Conservation (phyloP, 23 tunicate genomes). For the Styela plicata region DNA sequence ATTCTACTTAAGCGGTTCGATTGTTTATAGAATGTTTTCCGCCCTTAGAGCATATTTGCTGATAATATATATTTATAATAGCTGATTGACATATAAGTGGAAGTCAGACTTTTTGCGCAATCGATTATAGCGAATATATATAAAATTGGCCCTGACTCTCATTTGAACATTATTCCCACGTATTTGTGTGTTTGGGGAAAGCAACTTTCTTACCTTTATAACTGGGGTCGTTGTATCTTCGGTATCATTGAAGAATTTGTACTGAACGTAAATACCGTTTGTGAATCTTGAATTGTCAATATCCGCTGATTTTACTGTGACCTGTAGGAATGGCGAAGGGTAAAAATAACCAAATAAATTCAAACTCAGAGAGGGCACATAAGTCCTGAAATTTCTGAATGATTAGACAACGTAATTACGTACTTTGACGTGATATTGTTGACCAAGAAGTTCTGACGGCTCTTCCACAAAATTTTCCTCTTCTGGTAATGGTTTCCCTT, state of each 20-base stretch:
- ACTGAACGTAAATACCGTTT: constrained; percentile 81
- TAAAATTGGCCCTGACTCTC: too few species aligned
- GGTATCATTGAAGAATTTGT: constrained; percentile 56
- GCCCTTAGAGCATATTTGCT: too few species aligned
- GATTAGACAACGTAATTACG: background rate
- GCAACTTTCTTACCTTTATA: constrained; percentile 62
- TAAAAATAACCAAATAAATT: background rate
- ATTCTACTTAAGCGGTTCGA: too few species aligned
- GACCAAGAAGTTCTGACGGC: constrained; percentile 72
- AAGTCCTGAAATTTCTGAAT: background rate
- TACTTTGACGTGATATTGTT: constrained; percentile 88
- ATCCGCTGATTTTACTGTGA: constrained; percentile 35
- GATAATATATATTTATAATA: too few species aligned
- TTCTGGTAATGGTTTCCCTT: constrained; percentile 77
- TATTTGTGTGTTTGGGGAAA: too few species aligned
- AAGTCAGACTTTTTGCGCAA: too few species aligned
- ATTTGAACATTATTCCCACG: too few species aligned
- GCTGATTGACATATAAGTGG: too few species aligned
- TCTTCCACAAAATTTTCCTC: constrained; percentile 95
- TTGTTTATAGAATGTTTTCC: too few species aligned
- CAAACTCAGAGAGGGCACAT: background rate
- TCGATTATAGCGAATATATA: too few species aligned
- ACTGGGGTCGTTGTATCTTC: constrained; percentile 46
- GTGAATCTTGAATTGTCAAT: constrained; percentile 84
- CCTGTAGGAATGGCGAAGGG: constrained; percentile 1